Base-by-base conservation (phyloP, 2,888 invertebrate genomes). In the Chymomyza procnemis region DNA sequence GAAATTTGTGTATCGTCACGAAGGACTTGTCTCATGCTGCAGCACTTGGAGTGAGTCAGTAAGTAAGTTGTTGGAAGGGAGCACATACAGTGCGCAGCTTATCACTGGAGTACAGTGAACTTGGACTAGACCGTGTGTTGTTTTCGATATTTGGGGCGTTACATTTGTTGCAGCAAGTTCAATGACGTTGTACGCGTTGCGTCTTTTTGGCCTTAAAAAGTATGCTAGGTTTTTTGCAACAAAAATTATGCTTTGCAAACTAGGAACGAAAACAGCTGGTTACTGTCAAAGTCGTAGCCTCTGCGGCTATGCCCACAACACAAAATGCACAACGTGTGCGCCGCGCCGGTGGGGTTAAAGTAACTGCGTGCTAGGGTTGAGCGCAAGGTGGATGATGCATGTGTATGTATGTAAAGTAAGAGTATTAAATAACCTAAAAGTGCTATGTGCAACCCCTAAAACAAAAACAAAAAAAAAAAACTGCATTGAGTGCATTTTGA, bases 351-450 rank as follows among this genome's bases (percentile, higher is more conserved):
- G 48, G 34, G 9, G 34, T 34, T 34, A 12, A 34, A 34, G 34
- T 41, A 12, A 3, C 34, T 41, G 12, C 1, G 1, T 26, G 34
- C 34, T 12, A 41, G 34, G 34, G 34, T 41, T 41, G 19, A 50
- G 86, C 87, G 80, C 80, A 81, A 81, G 80, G 80, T 81, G 80
- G 80, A 81, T 84, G 86, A 86, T 81, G 87, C 71, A 69, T n/a
- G n/a, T n/a, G n/a, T n/a, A n/a, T n/a, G n/a, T n/a, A n/a, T n/a
- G n/a, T n/a, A 50, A 50, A 8, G 3, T 18, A 50, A 50, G 19
- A 4, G 50, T 50, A 50, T 50, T 50, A 50, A 50, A 50, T 50
- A 50, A 5, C 50, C 16, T 8, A 19, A 16, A 50, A 19, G 19
- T 18, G 19, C 50, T 18, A 4, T 18, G 16, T 50, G 18, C 50